A percentile compares a stretch with the other conserved stretches of the same genome.
These are phyloP conservation scores for Bujurquina vittata DNA, from an alignment of 2,113 vertebrate species.

Conservation along the genomic window DNA sequence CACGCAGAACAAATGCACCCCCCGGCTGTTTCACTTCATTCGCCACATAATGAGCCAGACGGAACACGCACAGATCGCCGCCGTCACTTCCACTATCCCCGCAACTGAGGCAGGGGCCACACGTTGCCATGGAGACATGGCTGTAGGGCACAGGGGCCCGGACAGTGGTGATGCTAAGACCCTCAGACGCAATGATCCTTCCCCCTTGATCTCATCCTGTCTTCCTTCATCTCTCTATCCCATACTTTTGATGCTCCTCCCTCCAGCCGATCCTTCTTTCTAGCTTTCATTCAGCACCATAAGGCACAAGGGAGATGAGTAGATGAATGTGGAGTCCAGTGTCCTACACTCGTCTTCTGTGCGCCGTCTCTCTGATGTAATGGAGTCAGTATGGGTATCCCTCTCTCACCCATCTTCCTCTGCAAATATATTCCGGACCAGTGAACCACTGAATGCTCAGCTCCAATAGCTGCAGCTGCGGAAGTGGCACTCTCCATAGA, in stretches of 20 bases:
- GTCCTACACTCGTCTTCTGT: slow-evolving; percentile 15
- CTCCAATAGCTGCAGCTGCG: slow-evolving; percentile 53
- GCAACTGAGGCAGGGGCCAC: slow-evolving; percentile 47
- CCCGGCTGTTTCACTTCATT: slow-evolving; percentile 75
- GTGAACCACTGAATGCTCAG: slow-evolving; percentile 54
- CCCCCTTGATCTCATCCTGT: not conserved
- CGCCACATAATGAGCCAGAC: slow-evolving; percentile 74
- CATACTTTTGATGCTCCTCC: not conserved
- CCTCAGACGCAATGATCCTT: not conserved
- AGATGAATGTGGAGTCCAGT: slow-evolving; percentile 30
- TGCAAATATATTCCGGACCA: slow-evolving; percentile 60
- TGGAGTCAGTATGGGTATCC: slow-evolving; percentile 36
- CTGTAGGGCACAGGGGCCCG: slow-evolving; percentile 22
- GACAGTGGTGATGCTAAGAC: not conserved
- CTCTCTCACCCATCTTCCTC: slow-evolving; percentile 43
- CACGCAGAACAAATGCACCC: slow-evolving; percentile 80
- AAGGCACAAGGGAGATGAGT: not conserved
- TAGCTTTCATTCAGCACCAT: slow-evolving; percentile 3
- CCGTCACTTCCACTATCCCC: slow-evolving; percentile 62
- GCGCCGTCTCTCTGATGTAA: slow-evolving; percentile 42
- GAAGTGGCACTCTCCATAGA: slow-evolving; percentile 34
- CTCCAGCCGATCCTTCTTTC: not conserved
- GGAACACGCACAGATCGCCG: slow-evolving; percentile 56
- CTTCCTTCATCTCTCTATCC: not conserved
- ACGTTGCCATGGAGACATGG: slow-evolving; percentile 63